A percentile compares a stretch with the other conserved stretches of the same genome.
Conservation (phyloP, 2,113 vertebrate genomes). For the Octodon degus region DNA sequence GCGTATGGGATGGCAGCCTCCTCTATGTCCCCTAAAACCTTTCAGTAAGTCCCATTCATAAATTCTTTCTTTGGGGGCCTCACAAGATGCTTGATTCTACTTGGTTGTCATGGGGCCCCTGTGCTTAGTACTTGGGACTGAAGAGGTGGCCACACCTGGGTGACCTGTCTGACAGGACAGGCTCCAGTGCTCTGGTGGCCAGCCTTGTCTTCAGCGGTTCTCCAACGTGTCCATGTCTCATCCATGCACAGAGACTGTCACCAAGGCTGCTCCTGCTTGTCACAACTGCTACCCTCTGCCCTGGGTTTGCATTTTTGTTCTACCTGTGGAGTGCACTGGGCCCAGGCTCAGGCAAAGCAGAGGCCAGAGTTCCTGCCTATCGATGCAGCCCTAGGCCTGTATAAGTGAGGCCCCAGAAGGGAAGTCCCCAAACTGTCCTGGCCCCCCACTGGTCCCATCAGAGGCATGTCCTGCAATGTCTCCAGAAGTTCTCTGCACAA, state of each 20-base stretch:
- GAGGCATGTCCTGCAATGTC: rapidly evolving
- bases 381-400: neutral
- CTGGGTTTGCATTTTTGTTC: neutral
- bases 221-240: neutral
- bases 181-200: neutral
- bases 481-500: rapidly evolving
- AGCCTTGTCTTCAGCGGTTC: neutral
- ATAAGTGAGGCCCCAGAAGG: rapidly evolving
- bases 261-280: neutral
- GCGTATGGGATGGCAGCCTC: too few relatives aligned
- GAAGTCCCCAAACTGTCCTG: neutral
- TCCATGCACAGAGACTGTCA: neutral
- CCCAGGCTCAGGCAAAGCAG: neutral
- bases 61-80: neutral
- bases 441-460: rapidly evolving
- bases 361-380: neutral
- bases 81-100: neutral
- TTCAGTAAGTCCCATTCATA: neutral
- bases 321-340: too few relatives aligned
- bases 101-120: too few relatives aligned
- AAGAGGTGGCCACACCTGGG: neutral
- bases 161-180: neutral
- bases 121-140: rapidly evolving
- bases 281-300: neutral
- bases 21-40: neutral